Evolutionary conservation across 2,113 vertebrate genomes (phyloP), one percentile per base, ranked within the genome.

Genomic region (Alethe diademata): DNA sequence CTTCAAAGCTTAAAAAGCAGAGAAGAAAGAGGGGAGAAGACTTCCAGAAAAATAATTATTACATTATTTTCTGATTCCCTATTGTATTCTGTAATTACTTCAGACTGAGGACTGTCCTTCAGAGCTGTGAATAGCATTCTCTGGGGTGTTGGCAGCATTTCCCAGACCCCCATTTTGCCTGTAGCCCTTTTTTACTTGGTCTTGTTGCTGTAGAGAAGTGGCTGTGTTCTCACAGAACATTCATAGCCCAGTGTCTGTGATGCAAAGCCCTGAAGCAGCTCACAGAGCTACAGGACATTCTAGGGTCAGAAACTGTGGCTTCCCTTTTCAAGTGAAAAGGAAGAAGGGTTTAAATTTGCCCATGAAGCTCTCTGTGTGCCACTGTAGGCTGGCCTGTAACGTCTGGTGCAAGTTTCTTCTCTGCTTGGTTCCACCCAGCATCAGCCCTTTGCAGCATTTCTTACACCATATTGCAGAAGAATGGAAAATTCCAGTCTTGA

Each of bases 1-100:
- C 23, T 94, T 78, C 72, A 95, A 95, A 91, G 85, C 80, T 80
- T 86, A 89, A 85, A 65, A 65, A 38, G 54, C 11, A 80, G 43
- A 47, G n/a, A 65, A 73, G 50, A 70, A 80, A 72, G 35, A 75
- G 11, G 8, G 24, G 22, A 89, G 62, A 89, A 69, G 22, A 26
- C 43, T 78, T 78, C 22, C 3, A 47, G 28, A 86, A 69, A 90
- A 95, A 75, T 19, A 78, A 70, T 78, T 72, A 78, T 78, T 70
- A 70, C 64, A 56, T 36, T 62, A 22, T 53, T 93, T 95, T 81
- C 36, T 60, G 28, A 70, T 75, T 85, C 40, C 28, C 20, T 76
- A 14, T 16, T 66, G n/a, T 78, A 54, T 58, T 17, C 9, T 60
- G 28, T 83, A 90, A 57, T 47, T 2, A 73, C 69, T 64, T 85